A percentile compares a stretch with the other conserved stretches of the same genome.
Conservation (phyloP, 2,797 vertebrate species). For the Oreochromis mossambicus region DNA sequence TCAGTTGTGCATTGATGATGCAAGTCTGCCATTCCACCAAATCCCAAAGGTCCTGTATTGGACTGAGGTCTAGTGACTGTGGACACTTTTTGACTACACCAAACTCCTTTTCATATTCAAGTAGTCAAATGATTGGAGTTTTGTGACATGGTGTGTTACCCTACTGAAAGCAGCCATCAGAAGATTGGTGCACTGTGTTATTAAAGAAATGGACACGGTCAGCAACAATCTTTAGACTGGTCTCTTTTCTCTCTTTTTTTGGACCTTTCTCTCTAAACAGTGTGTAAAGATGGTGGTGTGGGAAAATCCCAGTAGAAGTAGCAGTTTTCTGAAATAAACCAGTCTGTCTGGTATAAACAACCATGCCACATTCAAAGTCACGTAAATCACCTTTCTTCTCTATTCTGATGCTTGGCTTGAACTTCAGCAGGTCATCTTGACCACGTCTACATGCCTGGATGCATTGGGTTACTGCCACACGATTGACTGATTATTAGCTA, state of each 20-base stretch:
- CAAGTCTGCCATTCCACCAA: not conserved
- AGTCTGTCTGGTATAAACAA: rapidly evolving
- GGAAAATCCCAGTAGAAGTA: not conserved
- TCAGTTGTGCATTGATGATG: not conserved
- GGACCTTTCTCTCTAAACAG: not conserved
- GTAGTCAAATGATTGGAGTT: not conserved
- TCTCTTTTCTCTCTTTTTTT: not conserved
- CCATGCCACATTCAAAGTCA: not conserved
- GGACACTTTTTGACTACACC: not conserved
- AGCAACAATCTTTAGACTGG: not conserved
- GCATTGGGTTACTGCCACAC: not conserved
- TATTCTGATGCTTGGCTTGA: not conserved
- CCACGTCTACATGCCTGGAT: not conserved
- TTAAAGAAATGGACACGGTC: not conserved
- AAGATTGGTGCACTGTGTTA: not conserved
- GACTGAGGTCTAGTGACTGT: not conserved
- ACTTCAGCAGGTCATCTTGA: not conserved
- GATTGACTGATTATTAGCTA: rapidly evolving
- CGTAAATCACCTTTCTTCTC: not conserved
- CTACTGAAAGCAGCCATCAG: not conserved
- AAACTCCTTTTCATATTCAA: not conserved
- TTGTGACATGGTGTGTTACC: not conserved
- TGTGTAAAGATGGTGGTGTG: not conserved
- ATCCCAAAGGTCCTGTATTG: rapidly evolving
- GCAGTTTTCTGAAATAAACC: not conserved